Evolutionary conservation across 2,888 invertebrate genomes (phyloP).

Genomic region (Netelia virgata): DNA sequence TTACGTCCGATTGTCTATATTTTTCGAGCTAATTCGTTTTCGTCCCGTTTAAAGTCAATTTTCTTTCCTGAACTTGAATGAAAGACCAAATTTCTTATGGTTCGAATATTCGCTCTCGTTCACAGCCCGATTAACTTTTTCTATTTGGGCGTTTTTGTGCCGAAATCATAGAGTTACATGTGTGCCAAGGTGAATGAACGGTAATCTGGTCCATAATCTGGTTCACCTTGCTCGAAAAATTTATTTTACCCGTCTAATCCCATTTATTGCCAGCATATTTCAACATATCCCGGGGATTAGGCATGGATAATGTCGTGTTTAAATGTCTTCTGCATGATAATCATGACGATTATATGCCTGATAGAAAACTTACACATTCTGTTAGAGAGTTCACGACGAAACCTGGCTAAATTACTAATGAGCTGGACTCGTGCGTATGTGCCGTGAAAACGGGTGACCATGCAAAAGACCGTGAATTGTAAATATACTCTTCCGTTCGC

Average conservation of each 20-base stretch:
- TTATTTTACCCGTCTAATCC: neutral
- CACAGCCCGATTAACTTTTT: neutral
- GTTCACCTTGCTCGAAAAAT: neutral
- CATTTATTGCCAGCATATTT: neutral
- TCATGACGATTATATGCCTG: neutral
- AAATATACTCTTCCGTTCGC: neutral
- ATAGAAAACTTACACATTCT: constrained; percentile 25
- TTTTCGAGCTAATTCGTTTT: neutral
- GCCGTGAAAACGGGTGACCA: neutral
- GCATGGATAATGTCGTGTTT: neutral
- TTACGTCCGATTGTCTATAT: constrained; percentile 5
- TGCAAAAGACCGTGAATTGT: neutral
- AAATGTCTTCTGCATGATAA: neutral
- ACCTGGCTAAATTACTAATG: constrained; percentile 26
- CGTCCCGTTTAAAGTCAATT: neutral
- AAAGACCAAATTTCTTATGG: neutral
- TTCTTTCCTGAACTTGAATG: neutral
- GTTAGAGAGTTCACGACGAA: constrained; percentile 10
- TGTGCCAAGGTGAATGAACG: neutral
- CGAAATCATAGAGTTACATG: neutral
- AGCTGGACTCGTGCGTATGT: neutral
- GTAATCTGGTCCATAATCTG: neutral
- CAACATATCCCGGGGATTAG: neutral
- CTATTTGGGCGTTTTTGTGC: neutral
- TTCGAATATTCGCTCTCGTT: too few relatives aligned